Percentiles rank a stretch among this genome's conserved stretches.
Evolutionary conservation across 2,113 vertebrate genomes (phyloP).

Genomic region (Pituophis catenifer): DNA sequence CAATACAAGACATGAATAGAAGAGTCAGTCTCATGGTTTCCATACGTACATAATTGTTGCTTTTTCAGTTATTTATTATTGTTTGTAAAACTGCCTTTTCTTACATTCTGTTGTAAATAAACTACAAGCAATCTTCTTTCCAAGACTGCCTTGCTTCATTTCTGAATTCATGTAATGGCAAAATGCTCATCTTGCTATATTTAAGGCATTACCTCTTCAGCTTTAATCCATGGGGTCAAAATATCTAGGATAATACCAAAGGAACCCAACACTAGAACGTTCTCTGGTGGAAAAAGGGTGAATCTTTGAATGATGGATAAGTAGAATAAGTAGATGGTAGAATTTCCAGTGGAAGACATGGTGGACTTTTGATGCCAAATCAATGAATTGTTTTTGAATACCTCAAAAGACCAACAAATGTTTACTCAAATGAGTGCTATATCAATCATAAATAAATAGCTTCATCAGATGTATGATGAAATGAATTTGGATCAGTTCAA

Average conservation of each 20-base stretch:
- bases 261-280: background rate
- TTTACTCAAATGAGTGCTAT: background rate
- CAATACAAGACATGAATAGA: conserved; percentile 39
- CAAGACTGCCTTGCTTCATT: conserved; percentile 45
- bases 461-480: background rate
- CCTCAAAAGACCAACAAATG: background rate
- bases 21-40: conserved; percentile 39
- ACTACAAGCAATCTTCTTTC: conserved; percentile 77
- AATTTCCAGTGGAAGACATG: background rate
- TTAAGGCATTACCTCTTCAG: background rate
- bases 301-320: background rate
- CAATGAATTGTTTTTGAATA: background rate
- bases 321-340: background rate
- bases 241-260: background rate
- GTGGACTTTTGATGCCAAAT: background rate
- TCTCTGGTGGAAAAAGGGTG: background rate
- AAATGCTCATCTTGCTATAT: background rate
- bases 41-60: conserved; percentile 57
- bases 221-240: conserved; percentile 4
- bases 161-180: background rate
- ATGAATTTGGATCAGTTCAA: background rate
- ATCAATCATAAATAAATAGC: background rate
- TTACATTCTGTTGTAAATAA: conserved; percentile 82
- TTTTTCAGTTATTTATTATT: conserved; percentile 76
- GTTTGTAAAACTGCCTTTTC: conserved; percentile 72